Conservation (phyloP, 2,113 vertebrate species). For the Hassar affinis region DNA sequence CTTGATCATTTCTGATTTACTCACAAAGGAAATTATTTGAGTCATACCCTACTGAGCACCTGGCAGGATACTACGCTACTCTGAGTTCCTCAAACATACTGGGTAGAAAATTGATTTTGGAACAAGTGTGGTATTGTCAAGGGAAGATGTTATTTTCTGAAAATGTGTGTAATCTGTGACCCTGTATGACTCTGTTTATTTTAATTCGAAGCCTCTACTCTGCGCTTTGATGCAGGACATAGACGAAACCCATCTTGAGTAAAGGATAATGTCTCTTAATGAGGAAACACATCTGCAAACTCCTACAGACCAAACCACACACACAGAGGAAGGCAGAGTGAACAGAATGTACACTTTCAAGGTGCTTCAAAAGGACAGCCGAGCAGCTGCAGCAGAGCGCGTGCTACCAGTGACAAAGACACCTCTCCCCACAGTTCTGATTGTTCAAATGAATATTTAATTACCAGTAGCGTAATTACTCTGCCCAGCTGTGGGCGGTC, state of each 20-base stretch:
- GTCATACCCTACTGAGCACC: conserved; percentile 15
- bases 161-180: conserved; percentile 33
- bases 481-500: conserved; percentile 67
- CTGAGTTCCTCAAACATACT: conserved; percentile 12
- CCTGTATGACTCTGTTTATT: background rate
- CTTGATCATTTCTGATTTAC: conserved; percentile 18
- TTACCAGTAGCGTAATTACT: conserved; percentile 67
- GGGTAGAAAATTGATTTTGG: conserved; percentile 23
- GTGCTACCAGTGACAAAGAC: conserved; percentile 46
- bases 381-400: conserved; percentile 48
- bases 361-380: conserved; percentile 60
- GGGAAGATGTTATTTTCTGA: conserved; percentile 20
- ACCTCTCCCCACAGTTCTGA: conserved; percentile 53
- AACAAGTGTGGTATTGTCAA: background rate
- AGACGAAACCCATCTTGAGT: background rate
- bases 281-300: conserved; percentile 7
- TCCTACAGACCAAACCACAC: background rate
- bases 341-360: conserved; percentile 40
- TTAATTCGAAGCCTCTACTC: background rate
- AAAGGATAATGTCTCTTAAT: conserved; percentile 9
- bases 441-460: conserved; percentile 74
- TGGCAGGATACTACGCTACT: conserved; percentile 1
- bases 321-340: conserved; percentile 12
- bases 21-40: conserved; percentile 25
- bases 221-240: background rate